Base-by-base conservation (phyloP, 2,888 invertebrate genomes). In the Argynnis bischoffii region DNA sequence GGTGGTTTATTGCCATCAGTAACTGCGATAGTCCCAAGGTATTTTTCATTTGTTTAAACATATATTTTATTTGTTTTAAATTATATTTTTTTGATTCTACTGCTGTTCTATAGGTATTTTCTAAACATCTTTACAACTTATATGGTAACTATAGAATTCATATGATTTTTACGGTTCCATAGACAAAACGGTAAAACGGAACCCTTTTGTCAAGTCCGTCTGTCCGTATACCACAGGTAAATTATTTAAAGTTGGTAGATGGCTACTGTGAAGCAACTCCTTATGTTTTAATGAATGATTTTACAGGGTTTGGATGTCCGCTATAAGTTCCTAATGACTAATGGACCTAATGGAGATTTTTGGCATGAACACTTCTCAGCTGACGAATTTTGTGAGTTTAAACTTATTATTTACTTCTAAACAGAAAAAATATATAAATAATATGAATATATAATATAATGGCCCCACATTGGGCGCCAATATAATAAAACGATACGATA, bases 351-450 rank as follows among this genome's bases (percentile, higher is more conserved):
- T 1, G 96, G 95, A 0, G 96, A 96, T 77, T 95, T 96, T 77
- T 97, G 97, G 96, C 96, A 95, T 77, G 95, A 96, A 80, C 98
- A 99, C 81, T 98, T 98, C 82, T 98, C 98, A 0, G 98, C 98
- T 11, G 98, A 99, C 85, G 98, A 99, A 89, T 98, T 98, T 89
- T 98, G 98, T 97, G 93, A 95, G 96, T 93, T 55, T 50, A 26
- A 48, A 26, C n/a, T n/a, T 26, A 66, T 51, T 51, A 54, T 46
- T 50, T 31, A 14, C 14, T 14, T 56, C 5, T 35, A 35, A 14
- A 8, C 8, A 41, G 11, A 41, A 41, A 41, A 41, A 41, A 2
- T 8, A 11, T 41, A 8, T 41, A 41, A 41, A 41, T 41, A 41
- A 41, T 11, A 41, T 8, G 2, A 41, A 41, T 41, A n/a, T n/a